Evolutionary conservation across 2,113 vertebrate genomes (phyloP).

Genomic region (Catharus minimus): DNA sequence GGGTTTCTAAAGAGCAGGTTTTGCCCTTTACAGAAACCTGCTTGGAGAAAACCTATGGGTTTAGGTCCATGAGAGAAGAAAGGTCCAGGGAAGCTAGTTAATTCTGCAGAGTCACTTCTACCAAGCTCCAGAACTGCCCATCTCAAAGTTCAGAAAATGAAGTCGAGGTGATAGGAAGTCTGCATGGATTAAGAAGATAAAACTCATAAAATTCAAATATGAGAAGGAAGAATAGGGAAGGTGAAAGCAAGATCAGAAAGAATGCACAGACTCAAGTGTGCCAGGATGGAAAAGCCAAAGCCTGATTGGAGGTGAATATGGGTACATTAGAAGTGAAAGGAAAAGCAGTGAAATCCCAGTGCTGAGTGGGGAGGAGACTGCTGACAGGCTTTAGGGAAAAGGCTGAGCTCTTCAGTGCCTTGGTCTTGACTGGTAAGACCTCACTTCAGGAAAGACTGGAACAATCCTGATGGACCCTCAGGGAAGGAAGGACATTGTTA

Average conservation of each 20-base stretch:
- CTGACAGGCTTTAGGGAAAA: neutral
- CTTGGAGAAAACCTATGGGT: neutral
- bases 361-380: neutral
- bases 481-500: accelerated
- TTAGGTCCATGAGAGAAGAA: neutral
- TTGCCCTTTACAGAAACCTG: neutral
- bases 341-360: neutral
- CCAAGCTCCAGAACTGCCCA: neutral
- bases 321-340: neutral
- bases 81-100: neutral
- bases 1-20: neutral
- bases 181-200: neutral
- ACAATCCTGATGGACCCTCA: neutral
- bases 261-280: neutral
- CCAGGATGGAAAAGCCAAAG: neutral
- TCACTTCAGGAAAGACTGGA: neutral
- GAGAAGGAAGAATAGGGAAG: accelerated
- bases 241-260: neutral
- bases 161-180: neutral
- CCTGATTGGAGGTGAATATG: neutral
- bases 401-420: neutral
- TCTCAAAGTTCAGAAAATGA: neutral
- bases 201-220: neutral
- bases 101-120: neutral
- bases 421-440: neutral